Evolutionary conservation across 2,113 vertebrate genomes (phyloP).

Genomic region (Eudyptes chrysolophus): DNA sequence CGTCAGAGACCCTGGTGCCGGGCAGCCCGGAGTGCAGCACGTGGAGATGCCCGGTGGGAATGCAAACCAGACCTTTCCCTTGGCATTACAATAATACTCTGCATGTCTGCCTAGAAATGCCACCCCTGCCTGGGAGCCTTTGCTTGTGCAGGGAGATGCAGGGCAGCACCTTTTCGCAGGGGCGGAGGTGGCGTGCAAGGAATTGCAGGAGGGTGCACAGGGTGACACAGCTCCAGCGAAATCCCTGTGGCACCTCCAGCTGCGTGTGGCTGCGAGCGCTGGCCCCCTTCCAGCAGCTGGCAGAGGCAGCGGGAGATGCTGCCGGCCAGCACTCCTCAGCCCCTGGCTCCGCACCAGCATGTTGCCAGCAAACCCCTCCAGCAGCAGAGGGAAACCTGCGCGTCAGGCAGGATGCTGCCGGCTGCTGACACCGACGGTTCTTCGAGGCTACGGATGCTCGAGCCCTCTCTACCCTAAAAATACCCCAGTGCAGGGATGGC

Average conservation of each 20-base stretch:
- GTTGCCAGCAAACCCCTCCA: neutral
- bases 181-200: neutral
- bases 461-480: neutral
- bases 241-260: neutral
- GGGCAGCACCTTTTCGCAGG: neutral
- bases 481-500: neutral
- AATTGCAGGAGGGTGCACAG: neutral
- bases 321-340: neutral
- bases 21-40: fast-evolving
- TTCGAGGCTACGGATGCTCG: fast-evolving
- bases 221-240: neutral
- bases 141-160: neutral
- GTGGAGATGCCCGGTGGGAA: neutral
- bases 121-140: neutral
- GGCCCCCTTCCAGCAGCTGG: neutral
- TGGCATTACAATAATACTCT: fast-evolving
- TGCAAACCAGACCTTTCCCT: neutral
- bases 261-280: fast-evolving
- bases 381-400: neutral
- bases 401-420: neutral
- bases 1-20: fast-evolving
- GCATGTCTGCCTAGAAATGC: neutral
- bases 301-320: neutral
- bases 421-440: neutral
- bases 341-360: neutral